A percentile compares a stretch with the other conserved stretches of the same genome.
These are phyloP conservation scores for Linnaemya vulpina DNA, from an alignment of 2,888 invertebrate species.

Conservation along the genomic window DNA sequence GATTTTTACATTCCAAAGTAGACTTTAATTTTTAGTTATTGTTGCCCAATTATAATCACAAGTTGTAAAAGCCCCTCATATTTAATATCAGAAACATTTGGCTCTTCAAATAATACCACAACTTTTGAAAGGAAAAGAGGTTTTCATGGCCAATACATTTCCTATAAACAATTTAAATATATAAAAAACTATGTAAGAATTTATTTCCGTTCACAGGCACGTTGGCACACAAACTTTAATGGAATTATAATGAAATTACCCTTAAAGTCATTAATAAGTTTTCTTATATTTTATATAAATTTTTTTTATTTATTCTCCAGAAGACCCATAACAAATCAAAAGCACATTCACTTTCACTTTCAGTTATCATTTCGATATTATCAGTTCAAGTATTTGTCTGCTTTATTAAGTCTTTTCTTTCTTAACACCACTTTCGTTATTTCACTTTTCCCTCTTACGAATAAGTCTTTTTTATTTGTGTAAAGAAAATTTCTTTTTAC, in stretches of 20 bases:
- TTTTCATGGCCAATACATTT: background rate
- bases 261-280: constrained; percentile 31
- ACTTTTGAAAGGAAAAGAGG: background rate
- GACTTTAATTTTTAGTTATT: too few species aligned
- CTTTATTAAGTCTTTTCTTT: constrained; percentile 27
- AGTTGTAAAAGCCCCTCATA: too few species aligned
- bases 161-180: too few species aligned
- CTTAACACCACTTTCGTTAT: constrained; percentile 16
- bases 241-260: background rate
- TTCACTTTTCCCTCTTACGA: constrained; percentile 14
- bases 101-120: background rate
- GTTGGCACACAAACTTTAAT: constrained; percentile 8
- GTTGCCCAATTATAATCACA: too few species aligned
- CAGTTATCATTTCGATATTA: constrained; percentile 16
- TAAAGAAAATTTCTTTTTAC: constrained; percentile 66
- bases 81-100: too few species aligned
- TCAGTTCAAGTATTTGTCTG: constrained; percentile 14
- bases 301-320: background rate
- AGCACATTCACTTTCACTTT: constrained; percentile 55
- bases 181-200: background rate
- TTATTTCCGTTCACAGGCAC: background rate
- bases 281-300: background rate
- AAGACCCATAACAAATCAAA: constrained; percentile 33
- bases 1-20: too few species aligned
- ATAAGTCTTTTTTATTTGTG: constrained; percentile 19